These are phyloP conservation scores for Typhlichthys subterraneus DNA, from an alignment of 2,797 vertebrate species.

Conservation along the genomic window DNA sequence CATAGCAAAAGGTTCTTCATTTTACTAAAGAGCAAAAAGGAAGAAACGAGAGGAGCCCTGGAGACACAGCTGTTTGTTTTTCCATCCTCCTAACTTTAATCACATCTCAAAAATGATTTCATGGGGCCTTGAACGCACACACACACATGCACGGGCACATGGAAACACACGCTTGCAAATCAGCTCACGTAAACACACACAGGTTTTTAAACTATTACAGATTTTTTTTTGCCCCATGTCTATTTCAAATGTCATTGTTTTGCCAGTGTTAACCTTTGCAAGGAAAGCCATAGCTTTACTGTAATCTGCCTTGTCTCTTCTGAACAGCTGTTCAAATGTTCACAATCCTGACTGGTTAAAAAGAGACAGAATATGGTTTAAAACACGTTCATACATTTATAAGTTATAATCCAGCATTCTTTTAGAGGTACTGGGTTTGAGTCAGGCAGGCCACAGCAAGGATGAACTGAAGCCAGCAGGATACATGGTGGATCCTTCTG, in stretches of 20 bases:
- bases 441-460: constrained; percentile 8
- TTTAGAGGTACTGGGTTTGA: constrained; percentile 12
- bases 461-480: constrained; percentile 12
- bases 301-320: too few species aligned
- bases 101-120: constrained; percentile 45
- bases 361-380: too few species aligned
- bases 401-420: too few species aligned
- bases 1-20: constrained; percentile 48
- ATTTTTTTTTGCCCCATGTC: too few species aligned
- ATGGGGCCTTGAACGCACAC: constrained; percentile 21
- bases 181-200: background rate
- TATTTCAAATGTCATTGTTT: too few species aligned
- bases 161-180: background rate
- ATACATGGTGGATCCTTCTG: constrained; percentile 30
- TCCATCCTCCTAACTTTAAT: constrained; percentile 56
- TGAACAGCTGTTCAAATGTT: too few species aligned
- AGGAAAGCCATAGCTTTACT: too few species aligned
- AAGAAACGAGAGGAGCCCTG: constrained; percentile 40
- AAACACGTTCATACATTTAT: too few species aligned
- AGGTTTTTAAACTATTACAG: background rate
- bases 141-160: constrained; percentile 17
- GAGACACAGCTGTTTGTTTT: constrained; percentile 60
- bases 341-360: too few species aligned
- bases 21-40: constrained; percentile 20
- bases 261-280: too few species aligned